These are phyloP conservation scores for Coendou prehensilis DNA, from an alignment of 2,797 vertebrate species.

Conservation along the genomic window DNA sequence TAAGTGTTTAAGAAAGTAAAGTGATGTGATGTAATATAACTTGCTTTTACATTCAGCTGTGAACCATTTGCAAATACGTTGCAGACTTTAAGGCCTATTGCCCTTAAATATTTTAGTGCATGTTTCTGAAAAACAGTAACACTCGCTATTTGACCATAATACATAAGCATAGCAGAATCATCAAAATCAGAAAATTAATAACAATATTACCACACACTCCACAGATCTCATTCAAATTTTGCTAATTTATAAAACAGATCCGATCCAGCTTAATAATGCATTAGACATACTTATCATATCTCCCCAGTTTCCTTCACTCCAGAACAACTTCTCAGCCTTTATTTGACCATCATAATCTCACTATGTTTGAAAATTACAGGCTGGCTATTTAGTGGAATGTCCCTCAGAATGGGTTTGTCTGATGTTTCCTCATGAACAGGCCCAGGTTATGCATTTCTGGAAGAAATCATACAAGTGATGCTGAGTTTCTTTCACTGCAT, in stretches of 20 bases:
- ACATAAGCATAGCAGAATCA: not conserved
- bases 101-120: not conserved
- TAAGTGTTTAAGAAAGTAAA: not conserved
- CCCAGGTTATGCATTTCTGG: not conserved
- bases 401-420: not conserved
- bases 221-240: not conserved
- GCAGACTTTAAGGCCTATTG: not conserved
- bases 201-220: not conserved
- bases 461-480: not conserved
- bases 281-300: accelerated
- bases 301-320: not conserved
- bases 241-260: not conserved
- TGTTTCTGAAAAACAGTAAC: not conserved
- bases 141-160: not conserved
- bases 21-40: not conserved
- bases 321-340: not conserved
- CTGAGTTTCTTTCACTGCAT: no score
- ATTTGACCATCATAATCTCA: not conserved
- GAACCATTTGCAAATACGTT: not conserved
- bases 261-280: not conserved
- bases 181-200: not conserved
- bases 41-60: not conserved
- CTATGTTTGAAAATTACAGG: not conserved
- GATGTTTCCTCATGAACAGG: not conserved
- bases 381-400: not conserved